Evolutionary conservation across 2,113 vertebrate species (phyloP).

Genomic region (Hippocampus guttulatus): DNA sequence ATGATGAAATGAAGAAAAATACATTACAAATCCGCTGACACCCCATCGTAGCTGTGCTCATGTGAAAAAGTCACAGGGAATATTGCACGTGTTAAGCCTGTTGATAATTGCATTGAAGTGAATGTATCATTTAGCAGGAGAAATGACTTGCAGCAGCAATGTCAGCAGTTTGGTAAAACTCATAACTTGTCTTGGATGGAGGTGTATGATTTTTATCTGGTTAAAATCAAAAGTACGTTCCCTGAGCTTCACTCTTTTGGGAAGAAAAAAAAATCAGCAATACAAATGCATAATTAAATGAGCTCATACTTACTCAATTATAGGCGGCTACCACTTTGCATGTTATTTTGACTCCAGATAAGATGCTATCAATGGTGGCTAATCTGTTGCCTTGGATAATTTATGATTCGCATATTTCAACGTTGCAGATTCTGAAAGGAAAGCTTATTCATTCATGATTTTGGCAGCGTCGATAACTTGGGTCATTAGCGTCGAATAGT

Average conservation of each 20-base stretch:
- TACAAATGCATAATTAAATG: slow-evolving; percentile 47
- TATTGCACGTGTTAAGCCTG: slow-evolving; percentile 42
- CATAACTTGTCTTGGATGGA: slow-evolving; percentile 44
- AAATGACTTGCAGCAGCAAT: slow-evolving; percentile 41
- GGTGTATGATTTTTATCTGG: slow-evolving; percentile 58
- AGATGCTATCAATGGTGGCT: slow-evolving; percentile 49
- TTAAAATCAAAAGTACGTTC: slow-evolving; percentile 49
- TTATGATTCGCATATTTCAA: slow-evolving; percentile 42
- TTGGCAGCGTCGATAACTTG: slow-evolving; percentile 14
- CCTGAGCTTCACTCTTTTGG: slow-evolving; percentile 34
- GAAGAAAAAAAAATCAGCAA: slow-evolving; percentile 39
- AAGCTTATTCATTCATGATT: slow-evolving; percentile 23
- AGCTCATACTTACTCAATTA: slow-evolving; percentile 60
- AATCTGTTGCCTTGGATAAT: slow-evolving; percentile 52
- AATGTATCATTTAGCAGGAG: slow-evolving; percentile 54
- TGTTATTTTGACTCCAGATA: slow-evolving; percentile 56
- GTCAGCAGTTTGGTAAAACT: slow-evolving; percentile 40
- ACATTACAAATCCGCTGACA: slow-evolving; percentile 43
- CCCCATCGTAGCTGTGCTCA: slow-evolving; percentile 38
- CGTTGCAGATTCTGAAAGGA: slow-evolving; percentile 30
- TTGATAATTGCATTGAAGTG: slow-evolving; percentile 36
- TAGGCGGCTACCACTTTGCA: slow-evolving; percentile 58
- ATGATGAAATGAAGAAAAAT: slow-evolving; percentile 38
- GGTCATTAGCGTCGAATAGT: slow-evolving; percentile 28
- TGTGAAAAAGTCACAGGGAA: slow-evolving; percentile 42